Base-by-base conservation (phyloP, 2,888 invertebrate species). In the Imbricaverruca yamaguchii region DNA sequence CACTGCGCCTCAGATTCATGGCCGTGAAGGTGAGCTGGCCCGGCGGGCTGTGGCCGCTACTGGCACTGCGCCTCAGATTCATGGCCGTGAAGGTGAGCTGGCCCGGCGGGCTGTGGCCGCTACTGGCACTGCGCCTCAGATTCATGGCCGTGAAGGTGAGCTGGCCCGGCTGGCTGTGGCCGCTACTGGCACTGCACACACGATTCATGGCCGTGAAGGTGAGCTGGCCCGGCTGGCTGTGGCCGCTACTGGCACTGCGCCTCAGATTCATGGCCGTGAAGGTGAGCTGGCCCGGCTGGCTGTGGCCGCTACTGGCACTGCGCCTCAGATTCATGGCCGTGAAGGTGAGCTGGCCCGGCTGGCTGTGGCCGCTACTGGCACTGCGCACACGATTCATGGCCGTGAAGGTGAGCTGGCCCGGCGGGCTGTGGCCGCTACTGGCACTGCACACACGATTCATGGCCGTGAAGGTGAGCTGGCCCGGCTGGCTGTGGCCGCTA, bases 91-190 rank as follows among this genome's bases (percentile, higher is more conserved):
- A 83, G 83, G 83, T 82, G 80, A 77, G 80, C 53, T 21, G 39
- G 39, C 39, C 4, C 39, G 39, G 39, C 2, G 1, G 39, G 4
- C 39, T 4, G 39, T 39, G 39, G 39, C 39, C 39, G 39, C 39
- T 39, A 39, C 39, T 39, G 39, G 39, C 39, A 39, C 39, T 39
- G 39, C 39, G 39, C 39, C 39, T 39, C 39, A n/a, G n/a, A n/a
- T n/a, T n/a, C n/a, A n/a, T 83, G 8, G 82, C 83, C 23, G 83
- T 83, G 39, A 83, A 83, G 83, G 83, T 82, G 80, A 77, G 80
- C 53, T 21, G 39, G 39, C 39, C 4, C 39, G 39, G 39, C 2
- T 39, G 39, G 4, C 39, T 4, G 39, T 39, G 39, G 39, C 39
- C 39, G 39, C 39, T 39, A 39, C 39, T 39, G 39, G 39, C 39